These are phyloP conservation scores for Rhynchophorus ferrugineus DNA, from an alignment of 1,140 invertebrate species.

Conservation along the genomic window DNA sequence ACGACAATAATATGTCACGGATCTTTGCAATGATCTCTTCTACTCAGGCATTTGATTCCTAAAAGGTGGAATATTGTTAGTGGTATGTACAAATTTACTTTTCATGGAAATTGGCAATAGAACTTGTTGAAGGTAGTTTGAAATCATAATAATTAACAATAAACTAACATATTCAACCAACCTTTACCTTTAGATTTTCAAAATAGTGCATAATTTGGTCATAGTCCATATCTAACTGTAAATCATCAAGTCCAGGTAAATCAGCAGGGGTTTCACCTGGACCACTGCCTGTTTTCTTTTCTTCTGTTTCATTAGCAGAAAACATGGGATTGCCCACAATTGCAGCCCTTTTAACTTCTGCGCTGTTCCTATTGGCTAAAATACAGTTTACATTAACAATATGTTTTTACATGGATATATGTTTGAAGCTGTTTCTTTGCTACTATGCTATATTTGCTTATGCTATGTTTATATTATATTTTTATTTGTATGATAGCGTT, in stretches of 20 bases:
- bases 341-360: slow-evolving; percentile 70
- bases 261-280: slow-evolving; percentile 41
- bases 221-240: slow-evolving; percentile 87
- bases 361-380: slow-evolving; percentile 40
- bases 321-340: slow-evolving; percentile 85
- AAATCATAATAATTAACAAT: background rate
- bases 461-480: too few species aligned
- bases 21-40: slow-evolving; percentile 71
- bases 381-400: too few species aligned
- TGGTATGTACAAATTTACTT: too few species aligned
- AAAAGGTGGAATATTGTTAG: slow-evolving; percentile 12
- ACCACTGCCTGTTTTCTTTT: slow-evolving; percentile 39
- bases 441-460: too few species aligned
- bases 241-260: slow-evolving; percentile 61
- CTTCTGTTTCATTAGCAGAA: slow-evolving; percentile 42
- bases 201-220: slow-evolving; percentile 97
- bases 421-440: too few species aligned
- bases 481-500: too few species aligned
- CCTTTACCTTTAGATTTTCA: slow-evolving; percentile 82
- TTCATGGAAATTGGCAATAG: background rate
- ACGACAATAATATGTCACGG: slow-evolving; percentile 63
- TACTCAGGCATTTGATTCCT: slow-evolving; percentile 71
- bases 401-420: too few species aligned
- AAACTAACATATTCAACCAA: background rate
- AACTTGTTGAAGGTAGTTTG: background rate